These are phyloP conservation scores for Choloepus hoffmanni DNA, from an alignment of 2,113 vertebrate genomes.

Conservation along the genomic window DNA sequence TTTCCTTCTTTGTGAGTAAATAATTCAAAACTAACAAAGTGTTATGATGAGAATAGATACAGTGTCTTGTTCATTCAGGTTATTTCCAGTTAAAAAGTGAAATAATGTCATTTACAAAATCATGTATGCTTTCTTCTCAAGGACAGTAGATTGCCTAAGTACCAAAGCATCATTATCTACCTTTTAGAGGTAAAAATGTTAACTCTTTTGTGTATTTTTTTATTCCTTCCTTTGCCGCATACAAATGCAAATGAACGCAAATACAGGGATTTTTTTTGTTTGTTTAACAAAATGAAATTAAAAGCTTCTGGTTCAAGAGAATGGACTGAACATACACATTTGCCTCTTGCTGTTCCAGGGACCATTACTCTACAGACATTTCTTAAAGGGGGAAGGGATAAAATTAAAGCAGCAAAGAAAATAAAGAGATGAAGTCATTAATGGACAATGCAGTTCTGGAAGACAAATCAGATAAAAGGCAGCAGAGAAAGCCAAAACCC, in stretches of 20 bases:
- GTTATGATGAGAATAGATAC: background rate
- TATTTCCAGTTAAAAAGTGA: background rate
- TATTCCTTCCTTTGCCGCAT: background rate
- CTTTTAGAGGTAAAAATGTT: background rate
- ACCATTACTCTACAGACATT: background rate
- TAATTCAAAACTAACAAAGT: slow-evolving; percentile 44
- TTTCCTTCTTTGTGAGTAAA: slow-evolving; percentile 30
- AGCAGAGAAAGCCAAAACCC: background rate
- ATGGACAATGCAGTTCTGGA: background rate
- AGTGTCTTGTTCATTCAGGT: background rate
- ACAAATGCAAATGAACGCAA: background rate
- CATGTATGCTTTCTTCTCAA: background rate
- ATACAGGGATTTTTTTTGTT: background rate
- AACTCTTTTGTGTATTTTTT: background rate
- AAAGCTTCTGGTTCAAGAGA: slow-evolving; percentile 9
- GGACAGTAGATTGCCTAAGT: background rate
- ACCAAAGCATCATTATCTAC: background rate
- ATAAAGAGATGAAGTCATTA: background rate
- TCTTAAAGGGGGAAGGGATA: background rate
- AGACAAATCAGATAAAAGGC: background rate
- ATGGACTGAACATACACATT: background rate
- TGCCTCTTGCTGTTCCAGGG: background rate
- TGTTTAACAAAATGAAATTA: slow-evolving; percentile 2
- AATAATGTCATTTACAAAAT: slow-evolving; percentile 21
- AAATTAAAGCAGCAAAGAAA: slow-evolving; percentile 48